Evolutionary conservation across 2,797 vertebrate genomes (phyloP), one percentile per base, ranked within the genome.

Genomic region (Acanthopagrus latus): DNA sequence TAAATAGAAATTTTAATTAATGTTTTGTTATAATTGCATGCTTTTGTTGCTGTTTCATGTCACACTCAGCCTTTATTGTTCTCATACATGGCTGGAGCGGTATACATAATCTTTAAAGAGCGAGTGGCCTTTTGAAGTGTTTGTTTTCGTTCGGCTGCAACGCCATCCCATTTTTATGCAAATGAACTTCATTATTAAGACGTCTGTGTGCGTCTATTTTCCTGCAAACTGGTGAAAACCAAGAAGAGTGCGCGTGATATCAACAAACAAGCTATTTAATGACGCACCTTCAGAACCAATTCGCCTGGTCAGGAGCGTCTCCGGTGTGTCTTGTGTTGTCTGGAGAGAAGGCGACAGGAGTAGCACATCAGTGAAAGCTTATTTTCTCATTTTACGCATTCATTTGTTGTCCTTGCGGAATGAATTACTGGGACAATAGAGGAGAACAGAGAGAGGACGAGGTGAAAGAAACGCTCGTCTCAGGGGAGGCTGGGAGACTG

Each of bases 261-360:
- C 74, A 83, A 88, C 70, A 86, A 88, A 87, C 58, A 81, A 81
- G 67, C 58, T 48, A 79, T 85, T 90, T 62, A 86, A 80, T 67
- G 44, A 65, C 1, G 10, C 44, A 64, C 57, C 67, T 68, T 84
- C 56, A 73, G 52, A 86, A 80, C 56, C 47, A 70, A 80, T 82
- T 71, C 46, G 10, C 54, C 60, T 66, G 50, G 73, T 86, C 55
- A 29, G 48, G 70, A 68, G 82, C 4, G 41, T 65, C 79, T 78
- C 4, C 12, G 58, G 47, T 71, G 59, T 80, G 78, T 77, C 56
- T 63, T 29, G 68, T 29, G 64, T 65, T 81, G 50, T 88, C 47
- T 81, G 33, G 18, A 76, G 74, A 78, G 56, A 79, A 56, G 21
- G 21, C 6, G 12, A 18, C 54, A 29, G 51, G 17, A 76, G 64